Conservation (phyloP, 2,888 invertebrate species). For the Helicoverpa assulta region DNA sequence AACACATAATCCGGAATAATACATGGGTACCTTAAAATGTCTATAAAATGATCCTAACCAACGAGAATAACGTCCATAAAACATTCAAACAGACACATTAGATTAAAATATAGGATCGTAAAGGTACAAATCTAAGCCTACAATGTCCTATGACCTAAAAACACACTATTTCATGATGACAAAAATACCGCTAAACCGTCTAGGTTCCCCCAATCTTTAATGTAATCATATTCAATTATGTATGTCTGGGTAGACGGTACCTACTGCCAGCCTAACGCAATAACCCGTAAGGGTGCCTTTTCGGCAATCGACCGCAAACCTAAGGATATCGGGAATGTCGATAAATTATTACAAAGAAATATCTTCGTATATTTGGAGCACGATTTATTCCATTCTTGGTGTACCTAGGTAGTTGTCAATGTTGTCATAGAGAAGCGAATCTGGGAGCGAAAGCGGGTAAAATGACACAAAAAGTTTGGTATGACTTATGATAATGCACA, state of each 20-base stretch:
- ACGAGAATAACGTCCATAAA: too few species aligned
- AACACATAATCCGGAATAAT: too few species aligned
- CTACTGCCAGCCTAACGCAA: conserved; percentile 12
- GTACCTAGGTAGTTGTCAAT: background rate
- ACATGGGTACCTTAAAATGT: too few species aligned
- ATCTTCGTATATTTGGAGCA: conserved; percentile 20
- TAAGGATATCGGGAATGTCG: conserved; percentile 26
- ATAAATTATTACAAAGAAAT: conserved; percentile 46
- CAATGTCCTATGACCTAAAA: background rate
- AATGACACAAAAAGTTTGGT: too few species aligned
- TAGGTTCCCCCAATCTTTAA: background rate
- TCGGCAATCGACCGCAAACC: conserved; percentile 18
- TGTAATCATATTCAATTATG: conserved; percentile 21
- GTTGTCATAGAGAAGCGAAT: background rate
- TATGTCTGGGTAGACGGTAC: conserved; percentile 3
- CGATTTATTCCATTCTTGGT: conserved; percentile 20
- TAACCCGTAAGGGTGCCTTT: conserved; percentile 3
- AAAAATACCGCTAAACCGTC: background rate
- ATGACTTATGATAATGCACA: too few species aligned
- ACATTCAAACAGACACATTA: too few species aligned
- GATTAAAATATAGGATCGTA: too few species aligned
- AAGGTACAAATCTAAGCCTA: background rate
- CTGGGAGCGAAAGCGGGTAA: background rate
- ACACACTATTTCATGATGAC: background rate
- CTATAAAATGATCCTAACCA: too few species aligned